A percentile compares a stretch with the other conserved stretches of the same genome.
phyloP scores from a whole-genome alignment of 2,888 invertebrate genomes.

The Troides helena region DNA sequence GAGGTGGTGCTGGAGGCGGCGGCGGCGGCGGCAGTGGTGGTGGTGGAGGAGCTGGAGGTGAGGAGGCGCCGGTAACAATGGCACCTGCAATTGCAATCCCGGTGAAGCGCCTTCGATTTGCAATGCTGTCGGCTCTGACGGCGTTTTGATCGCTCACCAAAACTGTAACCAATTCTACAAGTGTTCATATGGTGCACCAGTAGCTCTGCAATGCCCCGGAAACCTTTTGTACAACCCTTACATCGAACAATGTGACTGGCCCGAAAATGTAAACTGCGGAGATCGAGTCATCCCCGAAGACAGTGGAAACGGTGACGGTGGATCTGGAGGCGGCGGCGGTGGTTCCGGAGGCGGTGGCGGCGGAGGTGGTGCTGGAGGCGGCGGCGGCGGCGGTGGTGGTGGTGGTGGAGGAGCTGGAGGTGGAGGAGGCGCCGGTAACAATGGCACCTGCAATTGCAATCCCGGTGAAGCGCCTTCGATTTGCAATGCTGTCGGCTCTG shows the following conservation, averaged over 20 bases:
- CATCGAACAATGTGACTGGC: constrained; percentile 44
- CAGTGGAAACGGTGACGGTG: constrained; percentile 16
- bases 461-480: constrained; percentile 43
- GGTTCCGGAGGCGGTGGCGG: constrained; percentile 11
- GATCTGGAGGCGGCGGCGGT: constrained; percentile 15
- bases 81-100: constrained; percentile 37
- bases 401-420: constrained; percentile 13
- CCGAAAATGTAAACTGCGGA: constrained; percentile 43
- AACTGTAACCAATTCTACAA: constrained; percentile 43
- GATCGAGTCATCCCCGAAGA: constrained; percentile 35
- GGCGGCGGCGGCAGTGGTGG: too few species aligned
- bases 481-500: constrained; percentile 39
- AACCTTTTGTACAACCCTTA: constrained; percentile 40
- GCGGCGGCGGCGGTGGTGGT: constrained; percentile 16
- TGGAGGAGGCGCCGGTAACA: constrained; percentile 11
- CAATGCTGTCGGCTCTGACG: constrained; percentile 30
- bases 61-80: neutral
- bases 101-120: constrained; percentile 42
- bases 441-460: constrained; percentile 30
- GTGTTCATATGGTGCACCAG: constrained; percentile 37
- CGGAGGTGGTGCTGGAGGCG: constrained; percentile 18
- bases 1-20: too few species aligned
- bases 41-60: too few species aligned
- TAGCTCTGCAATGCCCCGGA: constrained; percentile 3
- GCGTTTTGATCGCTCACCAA: constrained; percentile 30